A percentile compares a stretch with the other conserved stretches of the same genome.
phyloP scores from a whole-genome alignment of 2,797 vertebrate genomes.

The Gastrophryne carolinensis region DNA sequence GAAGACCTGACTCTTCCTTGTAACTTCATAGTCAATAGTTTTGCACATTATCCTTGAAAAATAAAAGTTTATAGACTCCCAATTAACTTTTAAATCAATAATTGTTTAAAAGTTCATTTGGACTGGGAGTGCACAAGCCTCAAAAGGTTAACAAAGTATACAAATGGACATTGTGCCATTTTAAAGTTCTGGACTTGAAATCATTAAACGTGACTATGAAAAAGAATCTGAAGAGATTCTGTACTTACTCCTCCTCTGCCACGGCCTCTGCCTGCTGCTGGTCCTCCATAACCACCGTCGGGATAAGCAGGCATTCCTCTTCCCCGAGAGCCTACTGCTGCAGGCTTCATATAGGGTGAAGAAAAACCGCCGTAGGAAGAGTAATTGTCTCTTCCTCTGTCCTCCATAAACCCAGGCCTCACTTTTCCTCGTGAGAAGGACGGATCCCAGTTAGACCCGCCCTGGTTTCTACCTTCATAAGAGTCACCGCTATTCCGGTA shows the following conservation, averaged over 20 bases:
- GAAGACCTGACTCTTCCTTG: conserved; percentile 76
- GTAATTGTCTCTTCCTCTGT: conserved; percentile 82
- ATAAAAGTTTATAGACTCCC: conserved; percentile 70
- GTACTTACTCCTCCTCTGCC: conserved; percentile 86
- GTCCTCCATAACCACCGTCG: conserved; percentile 83
- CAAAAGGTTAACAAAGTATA: conserved; percentile 39
- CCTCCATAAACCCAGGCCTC: conserved; percentile 85
- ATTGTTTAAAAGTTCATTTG: conserved; percentile 66
- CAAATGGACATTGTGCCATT: conserved; percentile 57
- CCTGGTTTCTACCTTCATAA: conserved; percentile 82
- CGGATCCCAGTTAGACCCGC: conserved; percentile 78
- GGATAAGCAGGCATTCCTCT: conserved; percentile 83
- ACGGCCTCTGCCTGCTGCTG: conserved; percentile 81
- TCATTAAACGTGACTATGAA: conserved; percentile 81
- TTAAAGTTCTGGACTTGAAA: conserved; percentile 79
- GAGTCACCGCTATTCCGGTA: conserved; percentile 81
- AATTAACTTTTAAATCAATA: conserved; percentile 66
- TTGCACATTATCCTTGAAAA: conserved; percentile 68
- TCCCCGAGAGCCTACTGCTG: conserved; percentile 84
- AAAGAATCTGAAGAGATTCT: conserved; percentile 84
- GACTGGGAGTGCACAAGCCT: conserved; percentile 59
- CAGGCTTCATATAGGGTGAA: conserved; percentile 82
- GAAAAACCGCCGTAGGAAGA: conserved; percentile 83
- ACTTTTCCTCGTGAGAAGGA: conserved; percentile 79
- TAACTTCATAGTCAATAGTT: conserved; percentile 68